Evolutionary conservation across 2,888 invertebrate genomes (phyloP).

Genomic region (Cotesia congregata): DNA sequence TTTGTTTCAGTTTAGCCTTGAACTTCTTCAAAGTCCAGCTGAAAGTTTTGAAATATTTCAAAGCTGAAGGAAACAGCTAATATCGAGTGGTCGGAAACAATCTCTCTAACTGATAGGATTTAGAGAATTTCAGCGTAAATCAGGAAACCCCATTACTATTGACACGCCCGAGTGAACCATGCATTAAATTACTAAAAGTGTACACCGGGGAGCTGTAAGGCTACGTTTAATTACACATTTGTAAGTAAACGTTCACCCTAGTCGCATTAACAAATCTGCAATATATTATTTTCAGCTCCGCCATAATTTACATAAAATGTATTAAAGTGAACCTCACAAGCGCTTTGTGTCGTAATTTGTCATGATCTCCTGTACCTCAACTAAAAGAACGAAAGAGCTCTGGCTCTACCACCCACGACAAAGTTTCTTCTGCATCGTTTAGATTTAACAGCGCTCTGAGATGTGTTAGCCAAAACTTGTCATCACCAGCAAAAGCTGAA

Average conservation of each 20-base stretch:
- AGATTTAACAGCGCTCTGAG: constrained; percentile 13
- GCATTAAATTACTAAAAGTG: constrained; percentile 23
- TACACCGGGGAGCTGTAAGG: constrained; percentile 19
- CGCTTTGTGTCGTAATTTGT: constrained; percentile 6
- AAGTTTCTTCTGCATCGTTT: constrained; percentile 12
- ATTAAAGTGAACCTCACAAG: neutral
- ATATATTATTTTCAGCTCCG: neutral
- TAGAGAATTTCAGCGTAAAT: neutral
- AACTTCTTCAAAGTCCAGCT: too few species aligned
- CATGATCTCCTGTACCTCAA: neutral
- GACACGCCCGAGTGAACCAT: constrained; percentile 12
- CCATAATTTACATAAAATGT: neutral
- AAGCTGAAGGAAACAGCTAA: too few species aligned
- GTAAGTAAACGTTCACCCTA: neutral
- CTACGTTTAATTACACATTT: neutral
- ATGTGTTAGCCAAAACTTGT: constrained; percentile 20
- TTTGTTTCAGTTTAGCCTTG: too few species aligned
- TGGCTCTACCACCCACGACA: neutral
- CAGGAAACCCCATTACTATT: constrained; percentile 21
- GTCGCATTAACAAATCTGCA: neutral
- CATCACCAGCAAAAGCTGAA: neutral
- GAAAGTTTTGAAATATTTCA: too few species aligned
- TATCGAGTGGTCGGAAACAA: too few species aligned
- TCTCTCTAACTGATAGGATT: too few species aligned
- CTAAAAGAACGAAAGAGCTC: neutral